Evolutionary conservation across 64 coral and sea anemone species (phyloP), one percentile per base, ranked within the genome.

Genomic region (Montipora sp.): DNA sequence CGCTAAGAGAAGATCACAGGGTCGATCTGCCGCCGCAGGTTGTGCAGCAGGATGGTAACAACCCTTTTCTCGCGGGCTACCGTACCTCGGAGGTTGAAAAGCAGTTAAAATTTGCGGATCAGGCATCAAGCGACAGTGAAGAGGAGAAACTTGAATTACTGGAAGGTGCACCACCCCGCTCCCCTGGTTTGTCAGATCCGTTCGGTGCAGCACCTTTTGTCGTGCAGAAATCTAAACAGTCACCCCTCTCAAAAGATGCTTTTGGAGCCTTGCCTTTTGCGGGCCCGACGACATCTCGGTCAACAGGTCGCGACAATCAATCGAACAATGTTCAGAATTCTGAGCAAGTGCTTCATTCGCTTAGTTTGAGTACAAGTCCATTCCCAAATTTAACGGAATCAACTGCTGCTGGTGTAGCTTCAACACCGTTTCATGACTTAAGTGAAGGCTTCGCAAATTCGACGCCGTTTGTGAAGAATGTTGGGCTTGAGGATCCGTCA

Each of bases 141-240:
- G 12, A 59, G 24, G 83, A 80, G 5, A 59, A 66, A 16, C n/a
- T 8, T 27, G 61, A 79, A 12, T 61, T 70, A n/a, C 36, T 50
- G 3, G 59, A 73, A 21, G 66, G 68, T 63, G 46, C 14, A 21
- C 91, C 91, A 59, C 91, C 91, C 18, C 61, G 20, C 7, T 93
- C 91, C 12, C 91, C 91, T 7, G 84, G 83, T 6, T 14, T 85
- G 5, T 66, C 83, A 10, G 91, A 93, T 80, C 91, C 91, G 1
- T 93, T 93, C 12, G 91, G 91, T 14, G 74, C 91, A 15, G 91
- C 80, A 20, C 91, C 91, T 1, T 93, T 93, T 20, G 36, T 63
- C 7, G 5, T 93, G 20, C 91, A 79, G 47, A 77, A 88, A 73
- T 15, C 24, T 14, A 88, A 72, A 46, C 80, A 77, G 22, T 24